Evolutionary conservation across 2,797 vertebrate species (phyloP).

Genomic region (Microctenopoma lineatum): DNA sequence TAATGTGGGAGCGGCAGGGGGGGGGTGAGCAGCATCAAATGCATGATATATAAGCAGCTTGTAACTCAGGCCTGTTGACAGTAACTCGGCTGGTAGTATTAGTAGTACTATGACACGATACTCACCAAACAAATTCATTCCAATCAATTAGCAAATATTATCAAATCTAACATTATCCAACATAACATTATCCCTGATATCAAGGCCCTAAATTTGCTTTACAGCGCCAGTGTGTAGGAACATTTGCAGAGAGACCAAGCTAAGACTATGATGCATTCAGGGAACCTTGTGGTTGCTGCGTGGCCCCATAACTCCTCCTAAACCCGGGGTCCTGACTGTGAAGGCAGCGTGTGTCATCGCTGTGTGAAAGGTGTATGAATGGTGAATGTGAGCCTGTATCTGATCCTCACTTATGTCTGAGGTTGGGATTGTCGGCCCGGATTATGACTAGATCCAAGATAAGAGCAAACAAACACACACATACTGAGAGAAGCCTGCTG

Average conservation of each 20-base stretch:
- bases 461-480: constrained; percentile 47
- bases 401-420: neutral
- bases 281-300: neutral
- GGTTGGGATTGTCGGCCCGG: constrained; percentile 31
- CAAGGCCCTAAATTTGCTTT: too few relatives aligned
- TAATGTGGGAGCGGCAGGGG: constrained; percentile 15
- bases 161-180: too few relatives aligned
- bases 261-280: neutral
- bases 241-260: neutral
- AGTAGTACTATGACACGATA: too few relatives aligned
- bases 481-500: neutral
- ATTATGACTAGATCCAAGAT: constrained; percentile 50
- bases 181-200: too few relatives aligned
- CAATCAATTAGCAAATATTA: neutral
- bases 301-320: too few relatives aligned
- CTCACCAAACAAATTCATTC: too few relatives aligned
- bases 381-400: constrained; percentile 52
- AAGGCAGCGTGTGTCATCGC: neutral
- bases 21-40: neutral
- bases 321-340: neutral
- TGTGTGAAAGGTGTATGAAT: constrained; percentile 33
- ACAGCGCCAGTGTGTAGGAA: neutral
- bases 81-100: too few relatives aligned
- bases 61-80: too few relatives aligned
- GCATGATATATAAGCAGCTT: neutral